A percentile compares a stretch with the other conserved stretches of the same genome.
Evolutionary conservation across 2,888 invertebrate genomes (phyloP).

Genomic region (Alloplasta piceator): DNA sequence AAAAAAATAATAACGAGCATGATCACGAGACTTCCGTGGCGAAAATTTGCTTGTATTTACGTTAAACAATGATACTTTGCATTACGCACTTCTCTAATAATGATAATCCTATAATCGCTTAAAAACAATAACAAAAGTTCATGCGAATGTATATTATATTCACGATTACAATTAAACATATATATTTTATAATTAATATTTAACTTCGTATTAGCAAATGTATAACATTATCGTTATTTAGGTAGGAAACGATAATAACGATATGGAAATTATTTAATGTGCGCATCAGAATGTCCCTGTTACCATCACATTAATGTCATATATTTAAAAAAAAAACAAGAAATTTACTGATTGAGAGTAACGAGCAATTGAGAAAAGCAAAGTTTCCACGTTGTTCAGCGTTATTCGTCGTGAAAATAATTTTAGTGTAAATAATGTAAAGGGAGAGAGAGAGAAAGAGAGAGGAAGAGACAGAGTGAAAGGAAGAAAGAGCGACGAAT

Average conservation of each 20-base stretch:
- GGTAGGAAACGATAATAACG: constrained; percentile 60
- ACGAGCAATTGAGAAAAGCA: constrained; percentile 47
- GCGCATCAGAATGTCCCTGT: constrained; percentile 63
- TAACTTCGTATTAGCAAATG: constrained; percentile 70
- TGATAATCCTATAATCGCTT: constrained; percentile 56
- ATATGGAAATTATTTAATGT: constrained; percentile 63
- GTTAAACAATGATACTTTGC: constrained; percentile 54
- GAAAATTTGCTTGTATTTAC: constrained; percentile 42
- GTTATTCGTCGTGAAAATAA: constrained; percentile 72
- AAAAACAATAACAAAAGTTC: constrained; percentile 52
- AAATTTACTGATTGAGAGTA: constrained; percentile 48
- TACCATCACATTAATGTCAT: constrained; percentile 71
- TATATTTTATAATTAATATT: constrained; percentile 79
- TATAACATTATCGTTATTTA: constrained; percentile 63
- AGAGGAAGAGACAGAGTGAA: neutral
- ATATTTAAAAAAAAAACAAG: constrained; percentile 46
- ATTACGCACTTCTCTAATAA: constrained; percentile 55
- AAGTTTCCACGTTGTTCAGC: constrained; percentile 64
- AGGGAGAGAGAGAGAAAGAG: constrained; percentile 64
- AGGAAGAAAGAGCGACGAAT: constrained; percentile 72
- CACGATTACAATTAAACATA: constrained; percentile 71
- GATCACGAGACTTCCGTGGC: constrained; percentile 37
- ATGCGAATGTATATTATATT: constrained; percentile 76
- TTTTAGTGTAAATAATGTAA: constrained; percentile 82
- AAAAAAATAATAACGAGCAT: constrained; percentile 70